phyloP scores from a whole-genome alignment of 1,140 invertebrate genomes.

The Pteromalus puparum region DNA sequence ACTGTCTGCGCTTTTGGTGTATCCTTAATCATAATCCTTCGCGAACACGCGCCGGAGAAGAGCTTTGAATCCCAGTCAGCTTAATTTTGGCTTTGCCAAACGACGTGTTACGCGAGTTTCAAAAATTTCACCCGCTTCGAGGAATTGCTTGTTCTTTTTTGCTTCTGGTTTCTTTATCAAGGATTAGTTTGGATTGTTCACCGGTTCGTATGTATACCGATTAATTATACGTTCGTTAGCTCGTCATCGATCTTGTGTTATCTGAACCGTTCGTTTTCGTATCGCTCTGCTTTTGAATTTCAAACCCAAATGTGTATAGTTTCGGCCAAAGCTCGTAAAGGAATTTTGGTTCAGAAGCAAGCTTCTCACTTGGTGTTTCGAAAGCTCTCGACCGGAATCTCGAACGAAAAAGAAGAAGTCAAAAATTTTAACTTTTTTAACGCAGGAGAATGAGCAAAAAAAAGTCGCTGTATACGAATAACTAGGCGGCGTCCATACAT shows the following conservation, averaged over 20 bases:
- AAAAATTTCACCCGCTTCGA: background rate
- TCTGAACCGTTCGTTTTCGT: constrained; percentile 12
- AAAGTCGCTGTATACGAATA: background rate
- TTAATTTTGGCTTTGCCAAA: background rate
- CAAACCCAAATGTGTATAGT: background rate
- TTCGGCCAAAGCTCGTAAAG: background rate
- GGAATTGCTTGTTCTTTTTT: constrained; percentile 13
- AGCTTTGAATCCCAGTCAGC: background rate
- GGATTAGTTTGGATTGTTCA: background rate
- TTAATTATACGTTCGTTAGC: background rate
- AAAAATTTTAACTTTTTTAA: background rate
- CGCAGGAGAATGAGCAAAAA: background rate
- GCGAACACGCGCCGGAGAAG: constrained; percentile 28
- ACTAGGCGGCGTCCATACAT: constrained; percentile 45
- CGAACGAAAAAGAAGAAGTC: background rate
- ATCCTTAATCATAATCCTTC: constrained; percentile 40
- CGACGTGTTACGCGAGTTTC: constrained; percentile 15
- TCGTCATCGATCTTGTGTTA: background rate
- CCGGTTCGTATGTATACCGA: background rate
- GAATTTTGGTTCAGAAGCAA: background rate
- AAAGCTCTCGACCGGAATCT: background rate
- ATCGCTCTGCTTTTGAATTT: background rate
- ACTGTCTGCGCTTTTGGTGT: constrained; percentile 1
- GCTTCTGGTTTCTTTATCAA: background rate
- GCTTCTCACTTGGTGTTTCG: background rate